These are phyloP conservation scores for Arrhopalites spinosus DNA, from an alignment of 2,888 invertebrate genomes.

Conservation along the genomic window DNA sequence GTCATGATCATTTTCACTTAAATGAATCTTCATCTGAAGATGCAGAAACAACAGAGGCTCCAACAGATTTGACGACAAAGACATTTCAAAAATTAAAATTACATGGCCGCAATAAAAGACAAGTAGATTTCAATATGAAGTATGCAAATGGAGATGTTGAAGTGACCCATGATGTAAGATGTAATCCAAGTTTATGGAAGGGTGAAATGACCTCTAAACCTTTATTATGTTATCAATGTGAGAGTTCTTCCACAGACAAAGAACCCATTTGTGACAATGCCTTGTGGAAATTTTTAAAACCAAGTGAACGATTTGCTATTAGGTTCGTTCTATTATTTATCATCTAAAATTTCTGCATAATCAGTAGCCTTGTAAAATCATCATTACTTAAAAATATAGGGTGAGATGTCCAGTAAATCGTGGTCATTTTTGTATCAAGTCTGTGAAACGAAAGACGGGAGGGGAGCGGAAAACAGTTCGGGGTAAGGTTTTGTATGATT, in stretches of 20 bases:
- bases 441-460: not conserved
- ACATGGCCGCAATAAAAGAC: too few relatives aligned
- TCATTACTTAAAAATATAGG: not conserved
- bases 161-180: too few relatives aligned
- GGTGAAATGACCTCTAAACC: not conserved
- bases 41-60: too few relatives aligned
- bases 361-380: not conserved
- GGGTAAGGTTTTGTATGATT: too few relatives aligned
- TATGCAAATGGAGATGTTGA: too few relatives aligned
- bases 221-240: not conserved
- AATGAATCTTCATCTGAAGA: too few relatives aligned
- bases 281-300: not conserved
- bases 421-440: conserved; percentile 28
- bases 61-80: too few relatives aligned
- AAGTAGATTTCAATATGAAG: too few relatives aligned
- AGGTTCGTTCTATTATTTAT: not conserved
- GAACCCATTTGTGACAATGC: not conserved
- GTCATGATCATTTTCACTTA: too few relatives aligned
- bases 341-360: not conserved
- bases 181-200: not conserved
- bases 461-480: not conserved
- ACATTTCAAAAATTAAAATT: too few relatives aligned
- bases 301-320: not conserved
- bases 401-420: conserved; percentile 15
- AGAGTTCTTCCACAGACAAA: not conserved